Conservation (phyloP, 30 jellyfish, hydroid and myxozoan genomes). For the Phacellophora camtschatica region DNA sequence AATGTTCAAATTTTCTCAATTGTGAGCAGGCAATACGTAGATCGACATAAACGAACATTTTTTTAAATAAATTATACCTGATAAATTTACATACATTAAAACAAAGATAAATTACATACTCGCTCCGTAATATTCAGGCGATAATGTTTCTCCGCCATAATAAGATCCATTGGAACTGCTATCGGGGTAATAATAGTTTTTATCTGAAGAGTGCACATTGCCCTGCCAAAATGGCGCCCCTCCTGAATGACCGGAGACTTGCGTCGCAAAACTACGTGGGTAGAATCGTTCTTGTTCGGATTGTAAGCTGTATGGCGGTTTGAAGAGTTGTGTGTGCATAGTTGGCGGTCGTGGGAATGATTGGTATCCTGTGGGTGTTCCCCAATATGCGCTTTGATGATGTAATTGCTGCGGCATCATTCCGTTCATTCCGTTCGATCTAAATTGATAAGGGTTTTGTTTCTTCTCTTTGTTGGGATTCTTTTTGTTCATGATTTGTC, state of each 20-base stretch:
- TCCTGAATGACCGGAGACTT: constrained; percentile 51
- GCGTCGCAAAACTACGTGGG: constrained; percentile 51
- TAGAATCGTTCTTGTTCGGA: constrained; percentile 51
- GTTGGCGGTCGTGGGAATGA: constrained; percentile 54
- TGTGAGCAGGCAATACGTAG: too few species aligned
- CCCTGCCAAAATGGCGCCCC: constrained; percentile 54
- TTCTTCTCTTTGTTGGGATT: constrained; percentile 67
- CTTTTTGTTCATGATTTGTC: constrained; percentile 75
- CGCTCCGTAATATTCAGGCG: constrained; percentile 70
- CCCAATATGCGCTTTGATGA: constrained; percentile 65
- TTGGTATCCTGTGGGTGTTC: constrained; percentile 48
- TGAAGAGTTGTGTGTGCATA: constrained; percentile 61
- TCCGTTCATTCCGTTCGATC: constrained; percentile 65
- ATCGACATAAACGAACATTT: too few species aligned
- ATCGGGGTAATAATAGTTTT: constrained; percentile 64
- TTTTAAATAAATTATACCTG: not conserved
- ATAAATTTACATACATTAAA: not conserved
- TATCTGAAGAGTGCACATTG: constrained; percentile 36
- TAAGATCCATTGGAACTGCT: constrained; percentile 55
- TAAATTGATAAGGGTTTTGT: constrained; percentile 59
- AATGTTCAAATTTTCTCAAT: too few species aligned
- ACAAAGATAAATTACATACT: constrained; percentile 30
- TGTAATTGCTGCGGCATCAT: constrained; percentile 59
- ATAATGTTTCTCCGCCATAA: constrained; percentile 56
- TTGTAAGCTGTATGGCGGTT: constrained; percentile 44